phyloP scores from a whole-genome alignment of 2,888 invertebrate genomes.

The Apamea sordens region DNA sequence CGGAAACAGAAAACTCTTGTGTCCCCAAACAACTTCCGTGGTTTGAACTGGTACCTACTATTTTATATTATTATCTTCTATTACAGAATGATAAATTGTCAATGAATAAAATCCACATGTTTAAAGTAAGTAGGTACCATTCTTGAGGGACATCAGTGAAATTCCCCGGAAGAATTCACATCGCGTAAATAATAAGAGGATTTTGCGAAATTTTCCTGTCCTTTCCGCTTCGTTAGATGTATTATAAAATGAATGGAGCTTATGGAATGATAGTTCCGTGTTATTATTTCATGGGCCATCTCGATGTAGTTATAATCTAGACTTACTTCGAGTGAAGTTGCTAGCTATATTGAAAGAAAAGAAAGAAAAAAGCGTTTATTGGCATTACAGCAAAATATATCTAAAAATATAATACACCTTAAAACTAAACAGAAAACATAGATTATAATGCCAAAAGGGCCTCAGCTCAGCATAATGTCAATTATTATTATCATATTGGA shows the following conservation, averaged over 20 bases:
- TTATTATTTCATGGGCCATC: background rate
- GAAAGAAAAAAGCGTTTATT: no score
- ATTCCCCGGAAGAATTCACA: constrained; percentile 41
- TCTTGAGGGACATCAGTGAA: constrained; percentile 19
- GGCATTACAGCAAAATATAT: no score
- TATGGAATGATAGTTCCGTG: constrained; percentile 46
- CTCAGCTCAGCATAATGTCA: no score
- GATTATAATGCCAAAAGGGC: no score
- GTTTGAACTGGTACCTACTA: background rate
- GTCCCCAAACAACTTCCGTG: background rate
- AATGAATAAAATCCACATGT: constrained; percentile 4
- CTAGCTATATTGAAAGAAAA: background rate
- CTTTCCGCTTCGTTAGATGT: constrained; percentile 45
- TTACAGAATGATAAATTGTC: background rate
- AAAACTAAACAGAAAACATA: no score
- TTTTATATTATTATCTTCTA: background rate
- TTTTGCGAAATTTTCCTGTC: constrained; percentile 33
- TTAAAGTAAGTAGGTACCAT: background rate
- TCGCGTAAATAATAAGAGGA: constrained; percentile 51
- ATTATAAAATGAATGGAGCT: constrained; percentile 31
- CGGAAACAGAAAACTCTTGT: background rate
- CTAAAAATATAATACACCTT: no score
- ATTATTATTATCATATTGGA: no score
- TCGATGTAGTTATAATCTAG: background rate
- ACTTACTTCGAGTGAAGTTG: background rate